These are phyloP conservation scores for Drosophila macrospina DNA, from an alignment of 2,888 invertebrate species.

Conservation along the genomic window DNA sequence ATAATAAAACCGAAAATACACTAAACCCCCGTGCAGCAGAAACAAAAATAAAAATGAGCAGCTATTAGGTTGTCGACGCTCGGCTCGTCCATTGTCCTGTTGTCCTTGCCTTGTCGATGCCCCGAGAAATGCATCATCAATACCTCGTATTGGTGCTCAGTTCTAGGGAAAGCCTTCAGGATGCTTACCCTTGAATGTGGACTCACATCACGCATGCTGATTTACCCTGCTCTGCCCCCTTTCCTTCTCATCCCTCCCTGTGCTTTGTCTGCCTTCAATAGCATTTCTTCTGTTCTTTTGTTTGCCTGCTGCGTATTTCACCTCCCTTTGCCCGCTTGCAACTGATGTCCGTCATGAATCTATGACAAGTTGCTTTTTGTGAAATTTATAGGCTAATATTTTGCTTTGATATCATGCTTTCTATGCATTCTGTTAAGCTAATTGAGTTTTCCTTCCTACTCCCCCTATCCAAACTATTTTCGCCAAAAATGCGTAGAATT, in stretches of 20 bases:
- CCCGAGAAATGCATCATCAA: slow-evolving; percentile 79
- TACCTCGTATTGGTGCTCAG: slow-evolving; percentile 33
- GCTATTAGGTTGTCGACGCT: slow-evolving; percentile 32
- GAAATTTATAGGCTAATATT: slow-evolving; percentile 73
- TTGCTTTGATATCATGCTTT: slow-evolving; percentile 40
- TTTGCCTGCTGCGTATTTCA: neutral
- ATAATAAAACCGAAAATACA: slow-evolving; percentile 66
- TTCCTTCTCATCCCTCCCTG: too few relatives aligned
- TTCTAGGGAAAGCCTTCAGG: neutral
- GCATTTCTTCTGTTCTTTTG: slow-evolving; percentile 20
- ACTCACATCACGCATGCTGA: slow-evolving; percentile 51
- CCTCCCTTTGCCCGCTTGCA: neutral
- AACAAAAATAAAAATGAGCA: slow-evolving; percentile 22
- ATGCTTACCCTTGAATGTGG: neutral
- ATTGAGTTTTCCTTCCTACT: neutral
- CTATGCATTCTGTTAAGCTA: neutral
- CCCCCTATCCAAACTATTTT: neutral
- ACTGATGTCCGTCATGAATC: slow-evolving; percentile 47
- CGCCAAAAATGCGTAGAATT: neutral
- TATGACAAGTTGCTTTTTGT: slow-evolving; percentile 34
- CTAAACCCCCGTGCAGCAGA: slow-evolving; percentile 45
- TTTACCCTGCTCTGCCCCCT: slow-evolving; percentile 15
- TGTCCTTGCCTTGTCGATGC: slow-evolving; percentile 53
- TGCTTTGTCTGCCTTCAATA: slow-evolving; percentile 47
- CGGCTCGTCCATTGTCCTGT: slow-evolving; percentile 14